These are phyloP conservation scores for Microtus richardsoni DNA, from an alignment of 2,113 vertebrate species.

Conservation along the genomic window DNA sequence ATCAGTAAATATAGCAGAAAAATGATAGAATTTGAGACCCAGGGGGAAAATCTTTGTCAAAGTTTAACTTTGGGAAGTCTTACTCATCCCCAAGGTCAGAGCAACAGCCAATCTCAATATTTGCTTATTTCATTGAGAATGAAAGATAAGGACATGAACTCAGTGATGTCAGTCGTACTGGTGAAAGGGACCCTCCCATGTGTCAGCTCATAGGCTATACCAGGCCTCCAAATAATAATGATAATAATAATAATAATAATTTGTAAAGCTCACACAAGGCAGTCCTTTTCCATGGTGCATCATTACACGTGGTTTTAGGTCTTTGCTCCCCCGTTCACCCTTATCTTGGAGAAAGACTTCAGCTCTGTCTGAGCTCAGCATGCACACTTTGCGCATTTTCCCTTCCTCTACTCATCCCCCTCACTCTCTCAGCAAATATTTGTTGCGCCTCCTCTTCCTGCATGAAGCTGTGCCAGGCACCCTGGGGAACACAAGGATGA, in stretches of 20 bases:
- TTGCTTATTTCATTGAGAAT: slow-evolving; percentile 69
- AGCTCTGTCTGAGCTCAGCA: not conserved
- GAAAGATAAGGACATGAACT: slow-evolving; percentile 65
- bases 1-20: slow-evolving; percentile 72
- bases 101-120: slow-evolving; percentile 54
- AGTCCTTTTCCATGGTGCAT: not conserved
- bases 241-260: not conserved
- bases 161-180: slow-evolving; percentile 39
- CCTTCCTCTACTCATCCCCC: not conserved
- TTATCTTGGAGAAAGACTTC: not conserved
- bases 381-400: not conserved
- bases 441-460: not conserved
- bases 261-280: not conserved
- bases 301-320: not conserved
- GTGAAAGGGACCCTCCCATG: not conserved
- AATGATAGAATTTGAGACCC: slow-evolving; percentile 67
- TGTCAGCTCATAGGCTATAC: not conserved
- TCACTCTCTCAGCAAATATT: not conserved
- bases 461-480: not conserved
- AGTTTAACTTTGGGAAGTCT: slow-evolving; percentile 73
- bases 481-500: not conserved
- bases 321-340: not conserved
- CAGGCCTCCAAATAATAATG: not conserved
- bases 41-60: slow-evolving; percentile 60
- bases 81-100: slow-evolving; percentile 68